A percentile compares a stretch with the other conserved stretches of the same genome.
Conservation (phyloP, 2,888 invertebrate species). For the Oscheius onirici region DNA sequence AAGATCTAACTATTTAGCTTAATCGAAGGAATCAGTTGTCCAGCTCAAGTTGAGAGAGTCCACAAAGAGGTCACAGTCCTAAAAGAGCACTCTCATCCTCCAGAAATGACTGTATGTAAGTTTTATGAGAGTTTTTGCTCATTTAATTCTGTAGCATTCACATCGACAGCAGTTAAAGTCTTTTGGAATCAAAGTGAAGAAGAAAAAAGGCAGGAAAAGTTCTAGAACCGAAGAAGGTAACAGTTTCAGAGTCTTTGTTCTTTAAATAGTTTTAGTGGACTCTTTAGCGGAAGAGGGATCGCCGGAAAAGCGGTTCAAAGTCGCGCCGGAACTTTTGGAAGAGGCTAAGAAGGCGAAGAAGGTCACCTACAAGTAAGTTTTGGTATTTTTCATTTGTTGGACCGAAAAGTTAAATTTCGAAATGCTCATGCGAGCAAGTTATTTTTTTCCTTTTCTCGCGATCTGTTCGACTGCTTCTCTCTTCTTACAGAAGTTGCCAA, state of each 20-base stretch:
- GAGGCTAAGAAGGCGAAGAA: no score
- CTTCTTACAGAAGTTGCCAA: no score
- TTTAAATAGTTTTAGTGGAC: no score
- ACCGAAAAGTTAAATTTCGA: no score
- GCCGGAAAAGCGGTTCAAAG: no score
- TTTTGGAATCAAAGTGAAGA: not conserved
- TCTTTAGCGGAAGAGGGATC: no score
- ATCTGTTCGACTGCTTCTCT: not conserved
- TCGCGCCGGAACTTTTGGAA: no score
- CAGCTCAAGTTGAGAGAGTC: not conserved
- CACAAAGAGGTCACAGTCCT: not conserved
- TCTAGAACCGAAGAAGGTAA: not conserved
- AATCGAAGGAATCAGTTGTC: not conserved
- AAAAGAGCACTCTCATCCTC: not conserved
- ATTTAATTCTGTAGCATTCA: not conserved
- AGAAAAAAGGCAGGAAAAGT: not conserved
- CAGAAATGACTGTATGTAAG: not conserved
- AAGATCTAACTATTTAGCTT: not conserved
- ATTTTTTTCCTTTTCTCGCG: not conserved
- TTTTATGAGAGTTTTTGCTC: not conserved
- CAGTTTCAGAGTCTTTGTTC: not conserved
- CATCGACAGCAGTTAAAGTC: not conserved
- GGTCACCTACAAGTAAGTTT: no score
- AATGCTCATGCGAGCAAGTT: not conserved
- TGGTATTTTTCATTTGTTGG: no score